Evolutionary conservation across 2,797 vertebrate genomes (phyloP).

Genomic region (Arctocebus calabarensis): DNA sequence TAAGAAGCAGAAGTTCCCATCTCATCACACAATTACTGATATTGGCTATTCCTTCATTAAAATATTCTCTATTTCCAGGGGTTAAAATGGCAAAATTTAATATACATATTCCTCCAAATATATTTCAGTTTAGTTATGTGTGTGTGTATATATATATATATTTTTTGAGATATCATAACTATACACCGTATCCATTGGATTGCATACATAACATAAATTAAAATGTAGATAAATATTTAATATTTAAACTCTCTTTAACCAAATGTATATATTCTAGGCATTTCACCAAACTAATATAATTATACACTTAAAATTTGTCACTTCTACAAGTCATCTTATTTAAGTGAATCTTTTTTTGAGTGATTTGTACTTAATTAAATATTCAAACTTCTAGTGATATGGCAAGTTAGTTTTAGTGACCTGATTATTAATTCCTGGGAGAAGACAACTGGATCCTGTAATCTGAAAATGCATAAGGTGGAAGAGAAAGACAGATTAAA

Average conservation of each 20-base stretch:
- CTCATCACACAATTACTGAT: neutral
- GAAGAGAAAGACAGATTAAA: slow-evolving; percentile 11
- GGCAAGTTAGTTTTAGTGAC: neutral
- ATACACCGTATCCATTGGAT: neutral
- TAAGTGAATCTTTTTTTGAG: slow-evolving; percentile 14
- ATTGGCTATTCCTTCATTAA: slow-evolving; percentile 1
- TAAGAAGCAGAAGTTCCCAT: neutral
- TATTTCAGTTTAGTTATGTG: neutral
- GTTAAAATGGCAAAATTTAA: neutral
- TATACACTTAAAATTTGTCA: neutral
- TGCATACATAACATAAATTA: neutral
- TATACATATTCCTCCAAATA: neutral
- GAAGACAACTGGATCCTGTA: slow-evolving; percentile 11
- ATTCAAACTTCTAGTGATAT: neutral
- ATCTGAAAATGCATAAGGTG: neutral
- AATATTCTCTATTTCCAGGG: slow-evolving; percentile 4
- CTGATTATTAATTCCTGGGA: neutral
- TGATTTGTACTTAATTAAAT: slow-evolving; percentile 47
- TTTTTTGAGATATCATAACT: neutral
- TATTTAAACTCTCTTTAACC: slow-evolving; percentile 21
- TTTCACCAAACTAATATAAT: slow-evolving; percentile 24
- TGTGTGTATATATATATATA: neutral
- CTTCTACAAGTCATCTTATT: slow-evolving; percentile 1
- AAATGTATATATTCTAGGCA: neutral
- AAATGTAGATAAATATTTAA: slow-evolving; percentile 29